Conservation (phyloP, 2,888 invertebrate genomes). For the Trichopria drosophilae region DNA sequence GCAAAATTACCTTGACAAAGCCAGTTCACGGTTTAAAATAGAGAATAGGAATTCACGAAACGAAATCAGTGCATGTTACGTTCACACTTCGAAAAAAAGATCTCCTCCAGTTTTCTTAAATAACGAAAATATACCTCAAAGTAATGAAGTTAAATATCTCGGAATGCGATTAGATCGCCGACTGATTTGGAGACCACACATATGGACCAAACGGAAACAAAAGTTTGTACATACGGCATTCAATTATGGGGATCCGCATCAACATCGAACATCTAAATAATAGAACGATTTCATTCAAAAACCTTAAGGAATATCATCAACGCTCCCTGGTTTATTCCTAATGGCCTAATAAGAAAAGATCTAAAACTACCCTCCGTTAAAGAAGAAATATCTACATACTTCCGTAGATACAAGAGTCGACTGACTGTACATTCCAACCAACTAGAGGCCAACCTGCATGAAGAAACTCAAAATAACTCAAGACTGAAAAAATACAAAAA, state of each 20-base stretch:
- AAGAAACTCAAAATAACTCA: too few relatives aligned
- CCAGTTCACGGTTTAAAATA: slow-evolving; percentile 35
- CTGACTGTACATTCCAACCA: too few relatives aligned
- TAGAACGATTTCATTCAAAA: slow-evolving; percentile 11
- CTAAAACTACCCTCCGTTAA: not conserved
- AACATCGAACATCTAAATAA: too few relatives aligned
- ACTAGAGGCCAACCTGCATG: too few relatives aligned
- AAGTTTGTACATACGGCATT: slow-evolving; percentile 14
- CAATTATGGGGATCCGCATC: too few relatives aligned
- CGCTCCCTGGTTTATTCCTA: slow-evolving; percentile 9
- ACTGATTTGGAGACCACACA: slow-evolving; percentile 31
- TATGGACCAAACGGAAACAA: not conserved
- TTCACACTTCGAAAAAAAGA: slow-evolving; percentile 32
- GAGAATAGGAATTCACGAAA: slow-evolving; percentile 36
- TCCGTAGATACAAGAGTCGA: too few relatives aligned
- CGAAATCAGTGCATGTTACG: slow-evolving; percentile 38
- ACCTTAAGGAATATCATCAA: not conserved
- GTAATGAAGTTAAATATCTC: slow-evolving; percentile 35
- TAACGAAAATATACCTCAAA: slow-evolving; percentile 20
- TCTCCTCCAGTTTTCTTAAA: slow-evolving; percentile 24
- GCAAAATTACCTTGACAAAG: slow-evolving; percentile 14
- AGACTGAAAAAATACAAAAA: too few relatives aligned
- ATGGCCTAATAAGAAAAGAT: not conserved
- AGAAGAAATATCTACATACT: too few relatives aligned
- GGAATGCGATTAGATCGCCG: slow-evolving; percentile 35